Base-by-base conservation (phyloP, 2,113 vertebrate genomes). In the Leptobrachium leishanense region DNA sequence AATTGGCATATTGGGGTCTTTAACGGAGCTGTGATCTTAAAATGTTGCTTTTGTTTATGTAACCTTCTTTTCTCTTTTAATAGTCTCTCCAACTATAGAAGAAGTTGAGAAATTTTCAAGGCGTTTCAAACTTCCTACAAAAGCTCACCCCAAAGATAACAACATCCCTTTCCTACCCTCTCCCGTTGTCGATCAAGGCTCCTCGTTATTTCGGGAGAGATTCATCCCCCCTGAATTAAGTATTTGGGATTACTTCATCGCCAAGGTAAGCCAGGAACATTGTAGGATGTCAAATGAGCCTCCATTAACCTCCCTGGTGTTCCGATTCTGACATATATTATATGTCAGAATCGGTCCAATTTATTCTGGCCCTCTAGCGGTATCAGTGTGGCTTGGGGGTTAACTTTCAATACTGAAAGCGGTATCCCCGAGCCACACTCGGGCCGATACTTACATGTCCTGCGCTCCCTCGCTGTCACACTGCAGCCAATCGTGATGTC, bases 191-290 rank as follows among this genome's bases (percentile, higher is more conserved):
- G 93, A 92, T 59, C 92, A 94, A 59, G 94, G 93, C 43, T 88
- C 88, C 63, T 84, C 90, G 2, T 82, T 84, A 84, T 90, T 91
- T 79, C 96, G 90, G 72, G 98, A 99, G 83, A 91, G 91, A 62
- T 99, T 97, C 82, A 91, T 99, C 64, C 95, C 96, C 43, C 98
- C 98, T 11, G 96, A 98, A 75, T 94, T 99, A 84, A 99, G 98
- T 86, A 96, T 98, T 88, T 99, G 98, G 98, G 98, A 99, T 90
- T 99, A 97, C 84, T 98, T 98, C 73, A 96, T 99, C 77, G 92
- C 96, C 68, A 99, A 99, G 96, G 98, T 99, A 92, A 83, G 12
- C 43, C 13, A 12, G 6, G 55, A 59, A 11, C 13, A 59, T 59
- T 59, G 46, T 50, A 31, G 1, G 20, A 31, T 31, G 20, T 31